phyloP scores from a whole-genome alignment of 2,113 vertebrate genomes.

The Centropristis striata region DNA sequence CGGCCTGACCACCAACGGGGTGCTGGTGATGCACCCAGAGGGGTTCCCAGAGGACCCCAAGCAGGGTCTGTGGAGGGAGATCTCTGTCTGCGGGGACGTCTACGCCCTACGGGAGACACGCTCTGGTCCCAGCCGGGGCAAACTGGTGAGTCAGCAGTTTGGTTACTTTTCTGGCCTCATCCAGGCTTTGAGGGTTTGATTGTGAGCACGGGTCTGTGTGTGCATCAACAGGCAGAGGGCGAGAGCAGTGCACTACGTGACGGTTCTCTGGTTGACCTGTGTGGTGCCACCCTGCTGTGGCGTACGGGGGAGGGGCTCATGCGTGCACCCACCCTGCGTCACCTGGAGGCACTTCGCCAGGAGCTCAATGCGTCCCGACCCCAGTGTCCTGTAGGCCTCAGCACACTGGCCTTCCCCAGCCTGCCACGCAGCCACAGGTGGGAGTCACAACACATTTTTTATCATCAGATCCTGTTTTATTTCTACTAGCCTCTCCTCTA shows the following conservation, averaged over 20 bases:
- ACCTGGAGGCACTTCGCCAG: conserved; percentile 96
- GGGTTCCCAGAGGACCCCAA: conserved; percentile 95
- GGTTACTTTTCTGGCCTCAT: fast-evolving
- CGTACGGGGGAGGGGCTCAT: conserved; percentile 94
- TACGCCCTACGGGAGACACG: conserved; percentile 96
- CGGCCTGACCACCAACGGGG: conserved; percentile 96
- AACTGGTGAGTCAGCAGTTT: conserved; percentile 86
- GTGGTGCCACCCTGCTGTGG: conserved; percentile 97
- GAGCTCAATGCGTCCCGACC: conserved; percentile 96
- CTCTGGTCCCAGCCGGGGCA: conserved; percentile 94
- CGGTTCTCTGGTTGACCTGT: conserved; percentile 97
- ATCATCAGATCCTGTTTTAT: background rate
- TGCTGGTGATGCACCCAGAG: conserved; percentile 97
- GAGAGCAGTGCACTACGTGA: conserved; percentile 96
- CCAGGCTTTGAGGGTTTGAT: fast-evolving
- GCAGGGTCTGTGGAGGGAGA: conserved; percentile 96
- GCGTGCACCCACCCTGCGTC: conserved; percentile 93
- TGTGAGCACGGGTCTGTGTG: background rate
- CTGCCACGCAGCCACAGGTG: conserved; percentile 92
- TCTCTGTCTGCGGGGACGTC: conserved; percentile 97
- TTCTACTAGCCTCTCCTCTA: background rate
- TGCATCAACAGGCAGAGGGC: conserved; percentile 89
- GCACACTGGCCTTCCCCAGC: conserved; percentile 97
- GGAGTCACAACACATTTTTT: background rate
- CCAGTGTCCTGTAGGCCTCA: conserved; percentile 97